A percentile compares a stretch with the other conserved stretches of the same genome.
phyloP scores from a whole-genome alignment of 2,888 invertebrate species.

The Ferdinandea cuprea region DNA sequence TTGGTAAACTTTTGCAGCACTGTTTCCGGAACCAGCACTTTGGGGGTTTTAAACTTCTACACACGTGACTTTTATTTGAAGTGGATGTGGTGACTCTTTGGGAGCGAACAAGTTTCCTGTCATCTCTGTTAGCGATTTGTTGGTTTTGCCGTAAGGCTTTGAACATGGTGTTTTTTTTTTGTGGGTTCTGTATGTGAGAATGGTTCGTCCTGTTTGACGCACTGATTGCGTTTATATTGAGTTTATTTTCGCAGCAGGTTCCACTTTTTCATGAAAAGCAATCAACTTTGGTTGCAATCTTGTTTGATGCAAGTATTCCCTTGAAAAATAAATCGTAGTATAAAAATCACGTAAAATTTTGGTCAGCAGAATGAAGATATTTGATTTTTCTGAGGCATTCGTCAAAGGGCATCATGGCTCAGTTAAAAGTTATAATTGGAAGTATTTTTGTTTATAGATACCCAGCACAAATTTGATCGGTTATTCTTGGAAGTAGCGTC shows the following conservation, averaged over 20 bases:
- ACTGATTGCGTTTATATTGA: conserved; percentile 62
- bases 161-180: conserved; percentile 26
- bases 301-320: too few species aligned
- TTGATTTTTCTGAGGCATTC: too few species aligned
- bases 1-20: conserved; percentile 55
- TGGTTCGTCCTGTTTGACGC: conserved; percentile 20
- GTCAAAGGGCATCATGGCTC: too few species aligned
- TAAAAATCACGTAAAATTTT: too few species aligned
- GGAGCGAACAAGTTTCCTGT: conserved; percentile 51
- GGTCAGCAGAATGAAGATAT: too few species aligned
- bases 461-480: too few species aligned
- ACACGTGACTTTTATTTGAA: conserved; percentile 68
- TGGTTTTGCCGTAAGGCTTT: conserved; percentile 46
- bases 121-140: conserved; percentile 53
- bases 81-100: conserved; percentile 34
- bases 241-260: conserved; percentile 15
- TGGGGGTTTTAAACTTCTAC: conserved; percentile 66
- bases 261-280: conserved; percentile 14
- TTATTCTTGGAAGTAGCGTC: too few species aligned
- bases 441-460: too few species aligned
- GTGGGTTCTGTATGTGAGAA: conserved; percentile 22
- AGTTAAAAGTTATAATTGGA: too few species aligned
- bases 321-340: too few species aligned
- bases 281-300: conserved; percentile 6
- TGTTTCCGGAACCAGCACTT: conserved; percentile 47